Evolutionary conservation across 2,797 vertebrate species (phyloP), one percentile per base, ranked within the genome.

Genomic region (Argyrosomus regius): DNA sequence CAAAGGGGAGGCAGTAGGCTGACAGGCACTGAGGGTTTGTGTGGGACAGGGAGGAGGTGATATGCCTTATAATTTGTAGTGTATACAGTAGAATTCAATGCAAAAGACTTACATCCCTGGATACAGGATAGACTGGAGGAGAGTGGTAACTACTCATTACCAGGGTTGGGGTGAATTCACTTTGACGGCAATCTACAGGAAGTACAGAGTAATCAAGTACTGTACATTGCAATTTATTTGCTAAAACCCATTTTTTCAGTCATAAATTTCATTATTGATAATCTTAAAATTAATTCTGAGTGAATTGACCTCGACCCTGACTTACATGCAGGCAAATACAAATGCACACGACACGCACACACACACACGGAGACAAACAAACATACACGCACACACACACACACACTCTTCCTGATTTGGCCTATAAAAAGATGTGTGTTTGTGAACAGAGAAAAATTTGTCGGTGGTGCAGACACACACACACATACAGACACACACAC

Each of bases 1-100:
- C 76, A 78, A 92, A 96, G 93, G 95, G 97, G 97, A 98, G 97
- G 97, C 96, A 95, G 97, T 96, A 96, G 97, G 97, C 97, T 97
- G 97, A 97, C 97, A 96, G 97, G 94, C 94, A 94, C 94, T 95
- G 92, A 93, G 92, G 93, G 93, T 88, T 92, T 91, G 90, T 91
- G 92, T 93, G 89, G 87, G 91, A 91, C 88, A 88, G 87, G 90
- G 83, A 88, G 90, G 89, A 91, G 82, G 92, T 91, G 93, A 93
- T 93, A 94, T 94, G 93, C 93, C 91, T 94, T 94, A 89, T 77
- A 92, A 87, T 93, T 93, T 93, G 92, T 94, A 94, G 94, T 94
- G 94, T 94, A 83, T 94, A 94, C 93, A 94, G 93, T 94, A 94
- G 92, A 94, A 93, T 92, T 92, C 81, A 92, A 94, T 91, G 90